Evolutionary conservation across 92 coral and sea anemone species (phyloP).

Genomic region (Chrysogorgia sp.): DNA sequence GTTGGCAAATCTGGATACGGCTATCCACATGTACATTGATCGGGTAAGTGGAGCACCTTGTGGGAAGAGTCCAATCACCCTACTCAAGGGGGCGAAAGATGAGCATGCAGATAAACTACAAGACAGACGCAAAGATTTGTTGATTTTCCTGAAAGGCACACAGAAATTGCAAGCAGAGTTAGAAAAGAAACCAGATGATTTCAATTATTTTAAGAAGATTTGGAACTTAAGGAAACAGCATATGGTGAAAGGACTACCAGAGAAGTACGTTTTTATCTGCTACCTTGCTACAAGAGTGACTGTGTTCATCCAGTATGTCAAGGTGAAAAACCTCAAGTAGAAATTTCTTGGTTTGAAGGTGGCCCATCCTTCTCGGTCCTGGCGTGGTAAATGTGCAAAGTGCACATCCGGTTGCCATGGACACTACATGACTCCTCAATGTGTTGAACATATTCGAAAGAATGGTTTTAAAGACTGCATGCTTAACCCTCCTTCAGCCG

Average conservation of each 20-base stretch:
- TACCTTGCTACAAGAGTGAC: constrained; percentile 44
- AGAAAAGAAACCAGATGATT: background rate
- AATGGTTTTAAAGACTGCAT: constrained; percentile 45
- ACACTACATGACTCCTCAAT: constrained; percentile 41
- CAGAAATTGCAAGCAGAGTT: background rate
- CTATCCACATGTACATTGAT: constrained; percentile 6
- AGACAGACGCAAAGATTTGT: constrained; percentile 12
- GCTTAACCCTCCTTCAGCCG: constrained; percentile 48
- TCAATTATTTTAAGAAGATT: constrained; percentile 10
- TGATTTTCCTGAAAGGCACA: constrained; percentile 25
- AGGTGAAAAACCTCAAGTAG: background rate
- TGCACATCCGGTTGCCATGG: constrained; percentile 53
- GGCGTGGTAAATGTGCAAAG: constrained; percentile 43
- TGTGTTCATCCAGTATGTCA: constrained; percentile 58
- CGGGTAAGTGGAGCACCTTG: constrained; percentile 26
- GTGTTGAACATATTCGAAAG: constrained; percentile 40
- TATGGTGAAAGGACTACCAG: constrained; percentile 45
- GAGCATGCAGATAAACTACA: constrained; percentile 6
- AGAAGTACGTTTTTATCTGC: constrained; percentile 54
- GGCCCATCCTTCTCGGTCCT: constrained; percentile 53
- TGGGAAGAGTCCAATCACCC: constrained; percentile 6
- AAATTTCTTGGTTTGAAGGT: constrained; percentile 48
- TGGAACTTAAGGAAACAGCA: constrained; percentile 8
- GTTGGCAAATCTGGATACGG: constrained; percentile 7
- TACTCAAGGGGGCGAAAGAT: constrained; percentile 2